Evolutionary conservation across 2,888 invertebrate species (phyloP).

Genomic region (Ceramica pisi): DNA sequence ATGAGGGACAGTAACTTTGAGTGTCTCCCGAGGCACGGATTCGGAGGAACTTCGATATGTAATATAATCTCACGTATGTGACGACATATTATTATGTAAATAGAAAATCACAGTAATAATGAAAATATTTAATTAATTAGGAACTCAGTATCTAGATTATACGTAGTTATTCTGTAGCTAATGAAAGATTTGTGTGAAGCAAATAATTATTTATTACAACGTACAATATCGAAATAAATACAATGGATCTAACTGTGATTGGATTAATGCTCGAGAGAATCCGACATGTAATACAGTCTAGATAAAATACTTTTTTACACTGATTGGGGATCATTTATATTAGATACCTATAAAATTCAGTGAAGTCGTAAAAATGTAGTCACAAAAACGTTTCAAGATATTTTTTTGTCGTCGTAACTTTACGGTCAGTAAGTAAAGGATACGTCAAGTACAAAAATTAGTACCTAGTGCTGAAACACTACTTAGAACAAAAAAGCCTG

Average conservation of each 20-base stretch:
- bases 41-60: no score
- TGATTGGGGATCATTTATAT: conserved; percentile 45
- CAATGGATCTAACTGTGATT: background rate
- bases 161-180: background rate
- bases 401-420: conserved; percentile 41
- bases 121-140: background rate
- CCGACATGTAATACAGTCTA: background rate
- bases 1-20: no score
- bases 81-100: no score
- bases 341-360: conserved; percentile 30
- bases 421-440: conserved; percentile 39
- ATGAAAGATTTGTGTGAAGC: background rate
- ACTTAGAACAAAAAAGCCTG: background rate
- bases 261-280: conserved; percentile 22
- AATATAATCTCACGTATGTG: background rate
- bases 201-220: conserved; percentile 1
- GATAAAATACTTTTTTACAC: conserved; percentile 40
- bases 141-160: background rate
- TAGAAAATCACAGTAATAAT: no score
- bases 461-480: conserved; percentile 7
- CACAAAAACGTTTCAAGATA: conserved; percentile 29
- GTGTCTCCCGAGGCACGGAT: no score
- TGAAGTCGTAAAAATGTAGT: conserved; percentile 46
- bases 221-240: conserved; percentile 10
- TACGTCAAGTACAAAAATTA: conserved; percentile 30